Evolutionary conservation across 2,888 invertebrate species (phyloP).

Genomic region (Parnassius smintheus): DNA sequence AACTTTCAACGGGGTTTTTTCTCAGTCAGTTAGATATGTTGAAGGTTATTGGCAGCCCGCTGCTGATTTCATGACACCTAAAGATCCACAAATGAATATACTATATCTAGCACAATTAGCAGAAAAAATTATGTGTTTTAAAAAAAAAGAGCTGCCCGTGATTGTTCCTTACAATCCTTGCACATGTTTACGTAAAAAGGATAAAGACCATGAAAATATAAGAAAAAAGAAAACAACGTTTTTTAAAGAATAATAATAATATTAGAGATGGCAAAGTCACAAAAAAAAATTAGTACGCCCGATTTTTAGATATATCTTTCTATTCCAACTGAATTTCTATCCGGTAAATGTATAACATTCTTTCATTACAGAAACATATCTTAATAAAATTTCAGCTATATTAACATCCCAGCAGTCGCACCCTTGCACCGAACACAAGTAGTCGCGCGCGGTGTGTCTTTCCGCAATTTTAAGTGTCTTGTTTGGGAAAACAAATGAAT

Average conservation of each 20-base stretch:
- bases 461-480: no score
- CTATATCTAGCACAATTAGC: conserved; percentile 61
- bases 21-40: conserved; percentile 76
- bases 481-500: no score
- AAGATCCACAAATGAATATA: conserved; percentile 58
- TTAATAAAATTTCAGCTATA: no score
- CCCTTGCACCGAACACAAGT: no score
- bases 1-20: conserved; percentile 75
- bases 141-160: conserved; percentile 49
- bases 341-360: no score
- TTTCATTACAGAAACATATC: no score
- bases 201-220: background rate
- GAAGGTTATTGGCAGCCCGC: conserved; percentile 72
- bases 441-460: no score
- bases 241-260: background rate
- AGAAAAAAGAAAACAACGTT: background rate
- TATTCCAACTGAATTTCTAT: no score
- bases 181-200: conserved; percentile 36
- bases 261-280: no score
- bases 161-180: conserved; percentile 48
- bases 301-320: no score
- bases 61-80: conserved; percentile 53
- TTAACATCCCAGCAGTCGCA: no score
- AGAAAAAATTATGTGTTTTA: conserved; percentile 44
- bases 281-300: no score